phyloP scores from a whole-genome alignment of 2,797 vertebrate genomes.

The Ibycter americanus region DNA sequence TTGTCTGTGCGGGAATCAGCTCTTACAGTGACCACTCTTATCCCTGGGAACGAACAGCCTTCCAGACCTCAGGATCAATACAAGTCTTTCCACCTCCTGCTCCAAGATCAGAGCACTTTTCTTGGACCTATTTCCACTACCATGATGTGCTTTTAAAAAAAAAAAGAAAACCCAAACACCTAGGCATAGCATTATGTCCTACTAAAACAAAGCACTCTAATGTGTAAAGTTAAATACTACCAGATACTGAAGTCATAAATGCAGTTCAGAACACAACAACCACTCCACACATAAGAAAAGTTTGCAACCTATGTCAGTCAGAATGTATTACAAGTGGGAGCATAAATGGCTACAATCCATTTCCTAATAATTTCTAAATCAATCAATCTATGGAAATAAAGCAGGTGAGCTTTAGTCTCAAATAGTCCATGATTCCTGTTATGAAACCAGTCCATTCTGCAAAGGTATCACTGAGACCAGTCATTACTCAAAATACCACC shows the following conservation, averaged over 20 bases:
- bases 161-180: too few species aligned
- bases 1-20: fast-evolving
- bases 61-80: not conserved
- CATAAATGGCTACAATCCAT: not conserved
- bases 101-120: not conserved
- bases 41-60: fast-evolving
- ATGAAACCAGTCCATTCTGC: not conserved
- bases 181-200: not conserved
- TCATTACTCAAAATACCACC: not conserved
- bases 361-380: not conserved
- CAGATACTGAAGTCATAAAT: not conserved
- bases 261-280: not conserved
- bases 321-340: not conserved
- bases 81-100: not conserved
- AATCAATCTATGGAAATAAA: not conserved
- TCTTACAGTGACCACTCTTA: not conserved
- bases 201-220: not conserved
- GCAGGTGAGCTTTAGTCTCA: not conserved
- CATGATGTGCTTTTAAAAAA: not conserved
- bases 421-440: not conserved
- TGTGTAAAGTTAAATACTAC: not conserved
- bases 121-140: not conserved
- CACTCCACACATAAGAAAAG: not conserved
- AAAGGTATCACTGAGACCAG: not conserved
- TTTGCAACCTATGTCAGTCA: not conserved